Evolutionary conservation across 1,140 invertebrate genomes (phyloP), one percentile per base, ranked within the genome.

Genomic region (Panulirus ornatus): DNA sequence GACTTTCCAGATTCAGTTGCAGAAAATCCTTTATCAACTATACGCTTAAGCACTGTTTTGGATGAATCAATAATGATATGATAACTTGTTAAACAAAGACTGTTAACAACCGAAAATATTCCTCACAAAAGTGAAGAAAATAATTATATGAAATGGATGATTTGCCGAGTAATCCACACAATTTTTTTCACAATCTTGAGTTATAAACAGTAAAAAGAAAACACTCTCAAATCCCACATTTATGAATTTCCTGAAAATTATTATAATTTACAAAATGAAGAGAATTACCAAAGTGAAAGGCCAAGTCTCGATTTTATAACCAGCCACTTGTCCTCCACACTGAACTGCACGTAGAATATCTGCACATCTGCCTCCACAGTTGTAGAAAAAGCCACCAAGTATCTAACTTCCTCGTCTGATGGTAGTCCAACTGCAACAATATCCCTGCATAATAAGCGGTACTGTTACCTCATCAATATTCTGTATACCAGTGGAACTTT

Each of bases 391-490:
- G 58, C 58, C 22, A 66, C 58, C n/a, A 66, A 34, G 27, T 66
- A 66, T 30, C 58, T 66, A 22, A 27, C 22, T 11, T 66, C 58
- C 22, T 66, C 58, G 30, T 66, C 27, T 66, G 58, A 66, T 66
- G 58, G 58, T 22, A 66, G 58, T 66, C 58, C 58, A n/a, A 66
- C 58, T 66, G 58, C 58, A 30, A 66, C 58, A 66, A 66, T 66
- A 30, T 66, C 27, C 58, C 58, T 66, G n/a, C n/a, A 66, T 8
- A 66, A 30, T 34, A 66, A 58, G 19, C n/a, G 8, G 16, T 58
- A 58, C 19, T 58, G 11, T 58, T 5, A n/a, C n/a, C 19, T n/a
- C 3, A 8, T 58, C 3, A 22, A 58, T 19, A 22, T 9, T 47
- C 1, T 47, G 16, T 47, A 22, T 58, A 58, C n/a, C 19, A 3